Evolutionary conservation across 2,888 invertebrate species (phyloP).

Genomic region (Leptinotarsa haldemani): DNA sequence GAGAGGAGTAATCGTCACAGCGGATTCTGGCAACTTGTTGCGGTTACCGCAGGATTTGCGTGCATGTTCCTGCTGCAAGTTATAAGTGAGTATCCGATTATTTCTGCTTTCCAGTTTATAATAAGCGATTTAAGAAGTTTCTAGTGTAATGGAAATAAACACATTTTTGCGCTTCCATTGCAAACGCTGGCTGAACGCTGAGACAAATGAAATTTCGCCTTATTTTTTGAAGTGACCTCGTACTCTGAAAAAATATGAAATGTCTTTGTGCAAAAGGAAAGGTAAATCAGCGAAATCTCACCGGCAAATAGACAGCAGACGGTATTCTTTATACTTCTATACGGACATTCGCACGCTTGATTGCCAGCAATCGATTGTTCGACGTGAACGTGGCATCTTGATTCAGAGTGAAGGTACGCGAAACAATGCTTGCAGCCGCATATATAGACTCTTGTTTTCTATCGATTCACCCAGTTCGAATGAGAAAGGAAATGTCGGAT

Average conservation of each 20-base stretch:
- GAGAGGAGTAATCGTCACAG: conserved; percentile 72
- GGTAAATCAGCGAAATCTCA: neutral
- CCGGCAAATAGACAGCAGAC: neutral
- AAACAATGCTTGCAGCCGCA: neutral
- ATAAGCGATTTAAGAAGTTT: too few relatives aligned
- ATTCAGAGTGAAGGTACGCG: neutral
- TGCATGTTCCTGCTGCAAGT: conserved; percentile 70
- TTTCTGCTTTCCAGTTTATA: too few relatives aligned
- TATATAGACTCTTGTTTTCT: neutral
- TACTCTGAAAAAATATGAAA: too few relatives aligned
- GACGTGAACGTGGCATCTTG: neutral
- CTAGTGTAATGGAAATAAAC: too few relatives aligned
- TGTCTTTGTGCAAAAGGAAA: neutral
- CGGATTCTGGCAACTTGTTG: conserved; percentile 70
- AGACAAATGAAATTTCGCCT: too few relatives aligned
- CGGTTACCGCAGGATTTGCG: conserved; percentile 70
- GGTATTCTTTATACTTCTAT: neutral
- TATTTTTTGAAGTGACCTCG: too few relatives aligned
- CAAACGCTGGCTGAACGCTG: too few relatives aligned
- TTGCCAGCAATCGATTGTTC: neutral
- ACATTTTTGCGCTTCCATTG: too few relatives aligned
- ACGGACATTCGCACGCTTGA: conserved; percentile 7
- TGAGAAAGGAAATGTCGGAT: neutral
- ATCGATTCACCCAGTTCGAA: conserved; percentile 6
- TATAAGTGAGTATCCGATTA: conserved; percentile 59